A percentile compares a stretch with the other conserved stretches of the same genome.
Evolutionary conservation across 2,797 vertebrate genomes (phyloP).

Genomic region (Coregonus sp.): DNA sequence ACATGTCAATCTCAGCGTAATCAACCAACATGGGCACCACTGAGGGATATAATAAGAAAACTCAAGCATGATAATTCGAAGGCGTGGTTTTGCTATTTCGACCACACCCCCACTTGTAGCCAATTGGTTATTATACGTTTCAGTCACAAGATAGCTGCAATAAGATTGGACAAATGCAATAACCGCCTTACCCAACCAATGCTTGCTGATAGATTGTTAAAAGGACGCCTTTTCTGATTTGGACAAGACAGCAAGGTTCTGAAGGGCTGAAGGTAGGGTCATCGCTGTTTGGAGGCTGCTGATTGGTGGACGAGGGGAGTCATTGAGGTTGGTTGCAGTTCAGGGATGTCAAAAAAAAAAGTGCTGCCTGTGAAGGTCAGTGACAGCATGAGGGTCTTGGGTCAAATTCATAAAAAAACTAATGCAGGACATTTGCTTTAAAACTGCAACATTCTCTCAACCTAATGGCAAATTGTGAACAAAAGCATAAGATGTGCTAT

Average conservation of each 20-base stretch:
- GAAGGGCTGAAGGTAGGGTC: not conserved
- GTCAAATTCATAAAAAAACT: conserved; percentile 2
- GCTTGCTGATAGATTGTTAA: not conserved
- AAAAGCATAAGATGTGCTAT: no score
- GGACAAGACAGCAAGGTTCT: not conserved
- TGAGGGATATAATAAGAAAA: no score
- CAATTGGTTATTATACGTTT: conserved; percentile 29
- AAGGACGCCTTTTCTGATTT: not conserved
- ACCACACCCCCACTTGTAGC: accelerated
- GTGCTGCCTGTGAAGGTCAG: conserved; percentile 52
- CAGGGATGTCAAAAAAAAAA: not conserved
- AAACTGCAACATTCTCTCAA: no score
- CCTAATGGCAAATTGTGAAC: no score
- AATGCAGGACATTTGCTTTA: not conserved
- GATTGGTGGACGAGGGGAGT: conserved; percentile 35
- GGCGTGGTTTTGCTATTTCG: not conserved
- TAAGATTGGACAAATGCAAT: not conserved
- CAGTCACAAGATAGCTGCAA: not conserved
- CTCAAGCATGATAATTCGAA: accelerated
- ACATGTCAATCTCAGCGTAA: conserved; percentile 6
- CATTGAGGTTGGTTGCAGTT: not conserved
- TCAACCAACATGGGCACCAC: not conserved
- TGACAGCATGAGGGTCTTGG: not conserved
- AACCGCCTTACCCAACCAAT: not conserved
- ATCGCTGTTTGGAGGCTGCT: accelerated